phyloP scores from a whole-genome alignment of 1,140 invertebrate species.

The Drosophila obscura region DNA sequence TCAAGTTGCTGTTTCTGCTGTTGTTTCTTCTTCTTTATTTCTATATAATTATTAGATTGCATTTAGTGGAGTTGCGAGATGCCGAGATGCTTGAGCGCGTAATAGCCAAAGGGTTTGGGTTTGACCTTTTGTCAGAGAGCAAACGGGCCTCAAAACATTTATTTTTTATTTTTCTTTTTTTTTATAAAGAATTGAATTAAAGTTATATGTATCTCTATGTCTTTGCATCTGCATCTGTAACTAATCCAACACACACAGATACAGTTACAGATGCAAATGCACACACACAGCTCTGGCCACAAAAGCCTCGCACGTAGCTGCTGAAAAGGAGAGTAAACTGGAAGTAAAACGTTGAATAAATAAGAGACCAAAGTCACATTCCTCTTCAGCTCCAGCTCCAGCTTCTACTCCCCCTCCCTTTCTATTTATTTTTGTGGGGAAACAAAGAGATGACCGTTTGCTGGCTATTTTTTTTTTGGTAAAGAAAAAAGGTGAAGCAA shows the following conservation, averaged over 20 bases:
- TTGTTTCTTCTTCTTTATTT: conserved; percentile 23
- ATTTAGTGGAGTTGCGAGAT: conserved; percentile 20
- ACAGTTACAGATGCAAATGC: conserved; percentile 25
- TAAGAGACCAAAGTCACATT: conserved; percentile 53
- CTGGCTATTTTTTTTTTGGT: conserved; percentile 47
- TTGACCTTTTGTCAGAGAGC: conserved; percentile 31
- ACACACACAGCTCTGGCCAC: conserved; percentile 49
- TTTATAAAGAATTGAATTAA: conserved; percentile 25
- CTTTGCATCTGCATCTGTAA: conserved; percentile 72
- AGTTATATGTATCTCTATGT: conserved; percentile 66
- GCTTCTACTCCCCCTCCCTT: background rate
- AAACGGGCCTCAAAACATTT: conserved; percentile 26
- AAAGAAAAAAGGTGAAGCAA: conserved; percentile 66
- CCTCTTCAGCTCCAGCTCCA: no score
- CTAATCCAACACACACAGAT: conserved; percentile 74
- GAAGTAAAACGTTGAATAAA: conserved; percentile 72
- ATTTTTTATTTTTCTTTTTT: background rate
- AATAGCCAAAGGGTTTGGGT: conserved; percentile 40
- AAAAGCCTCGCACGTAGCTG: conserved; percentile 59
- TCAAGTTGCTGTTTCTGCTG: conserved; percentile 20
- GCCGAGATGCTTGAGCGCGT: conserved; percentile 44
- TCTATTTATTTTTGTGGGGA: conserved; percentile 32
- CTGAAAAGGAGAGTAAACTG: conserved; percentile 78
- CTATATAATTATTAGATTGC: conserved; percentile 53
- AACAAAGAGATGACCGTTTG: conserved; percentile 66